Percentiles rank a stretch among this genome's conserved stretches.
Evolutionary conservation across 2,888 invertebrate genomes (phyloP).

Genomic region (Malachius bipustulatus): DNA sequence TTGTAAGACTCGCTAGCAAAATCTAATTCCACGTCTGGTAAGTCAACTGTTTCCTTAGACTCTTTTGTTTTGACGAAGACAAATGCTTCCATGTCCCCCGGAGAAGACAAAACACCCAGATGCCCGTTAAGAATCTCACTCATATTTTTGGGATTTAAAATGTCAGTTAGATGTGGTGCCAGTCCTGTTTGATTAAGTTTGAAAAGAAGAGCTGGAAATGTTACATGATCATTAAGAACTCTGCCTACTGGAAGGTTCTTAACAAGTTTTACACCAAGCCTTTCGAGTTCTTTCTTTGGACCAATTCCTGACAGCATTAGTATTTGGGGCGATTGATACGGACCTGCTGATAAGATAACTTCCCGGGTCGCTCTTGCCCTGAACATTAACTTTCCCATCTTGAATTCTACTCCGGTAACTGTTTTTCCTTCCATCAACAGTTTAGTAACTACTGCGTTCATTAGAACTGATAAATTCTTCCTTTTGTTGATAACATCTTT

Average conservation of each 20-base stretch:
- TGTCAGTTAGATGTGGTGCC: constrained; percentile 25
- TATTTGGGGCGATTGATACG: constrained; percentile 83
- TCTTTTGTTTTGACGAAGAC: constrained; percentile 45
- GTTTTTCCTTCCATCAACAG: constrained; percentile 49
- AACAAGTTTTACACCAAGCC: constrained; percentile 43
- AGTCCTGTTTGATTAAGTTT: constrained; percentile 11
- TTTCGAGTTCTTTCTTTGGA: constrained; percentile 46
- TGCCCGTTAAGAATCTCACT: too few relatives aligned
- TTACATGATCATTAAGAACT: constrained; percentile 47
- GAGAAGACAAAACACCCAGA: constrained; percentile 40
- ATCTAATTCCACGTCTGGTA: constrained; percentile 55
- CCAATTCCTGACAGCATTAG: too few relatives aligned
- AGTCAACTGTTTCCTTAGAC: constrained; percentile 38
- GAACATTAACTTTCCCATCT: constrained; percentile 46
- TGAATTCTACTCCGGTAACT: constrained; percentile 62
- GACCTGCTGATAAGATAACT: constrained; percentile 78
- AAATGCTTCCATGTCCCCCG: constrained; percentile 44
- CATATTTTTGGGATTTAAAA: constrained; percentile 17
- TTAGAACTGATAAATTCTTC: constrained; percentile 65
- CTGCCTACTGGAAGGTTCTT: constrained; percentile 53
- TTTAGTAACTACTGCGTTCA: constrained; percentile 69
- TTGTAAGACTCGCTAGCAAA: constrained; percentile 42
- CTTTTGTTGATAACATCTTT: constrained; percentile 65
- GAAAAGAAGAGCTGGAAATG: constrained; percentile 37
- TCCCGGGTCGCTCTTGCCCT: constrained; percentile 60